A percentile compares a stretch with the other conserved stretches of the same genome.
Conservation (phyloP, 2,797 vertebrate species). For the Pelobates cultripes region DNA sequence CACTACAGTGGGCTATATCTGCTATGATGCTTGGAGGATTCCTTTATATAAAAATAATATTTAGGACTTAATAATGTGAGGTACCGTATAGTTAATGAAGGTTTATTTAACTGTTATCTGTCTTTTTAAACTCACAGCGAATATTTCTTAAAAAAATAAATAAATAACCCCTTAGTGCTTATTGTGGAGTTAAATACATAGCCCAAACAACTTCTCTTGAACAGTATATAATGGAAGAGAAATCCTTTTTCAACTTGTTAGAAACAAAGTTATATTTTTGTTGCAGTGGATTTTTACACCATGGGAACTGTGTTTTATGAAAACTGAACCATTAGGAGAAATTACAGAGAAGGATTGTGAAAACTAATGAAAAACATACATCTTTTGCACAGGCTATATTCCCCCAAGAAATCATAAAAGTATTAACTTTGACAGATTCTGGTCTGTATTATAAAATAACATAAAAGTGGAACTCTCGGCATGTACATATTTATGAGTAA, state of each 20-base stretch:
- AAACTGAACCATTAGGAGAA: constrained; percentile 71
- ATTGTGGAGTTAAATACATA: background rate
- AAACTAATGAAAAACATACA: constrained; percentile 72
- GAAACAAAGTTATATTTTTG: constrained; percentile 53
- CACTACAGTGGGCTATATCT: no score
- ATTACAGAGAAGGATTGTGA: constrained; percentile 66
- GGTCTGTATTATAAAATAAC: constrained; percentile 59
- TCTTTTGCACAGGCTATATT: constrained; percentile 61
- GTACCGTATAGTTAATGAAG: no score
- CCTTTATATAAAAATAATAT: no score
- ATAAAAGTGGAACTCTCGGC: constrained; percentile 60
- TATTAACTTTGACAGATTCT: constrained; percentile 65
- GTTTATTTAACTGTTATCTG: no score
- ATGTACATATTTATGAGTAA: constrained; percentile 29
- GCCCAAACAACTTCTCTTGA: background rate
- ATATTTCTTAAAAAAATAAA: background rate
- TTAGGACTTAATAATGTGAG: no score
- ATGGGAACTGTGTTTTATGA: constrained; percentile 67
- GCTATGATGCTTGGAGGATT: no score
- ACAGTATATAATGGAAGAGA: background rate
- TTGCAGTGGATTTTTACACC: constrained; percentile 51
- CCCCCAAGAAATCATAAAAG: constrained; percentile 65
- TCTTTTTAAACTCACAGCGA: no score
- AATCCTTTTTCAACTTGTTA: constrained; percentile 34
- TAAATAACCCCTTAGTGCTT: background rate